Evolutionary conservation across 2,113 vertebrate genomes (phyloP).

Genomic region (Chlamydotis undulata): DNA sequence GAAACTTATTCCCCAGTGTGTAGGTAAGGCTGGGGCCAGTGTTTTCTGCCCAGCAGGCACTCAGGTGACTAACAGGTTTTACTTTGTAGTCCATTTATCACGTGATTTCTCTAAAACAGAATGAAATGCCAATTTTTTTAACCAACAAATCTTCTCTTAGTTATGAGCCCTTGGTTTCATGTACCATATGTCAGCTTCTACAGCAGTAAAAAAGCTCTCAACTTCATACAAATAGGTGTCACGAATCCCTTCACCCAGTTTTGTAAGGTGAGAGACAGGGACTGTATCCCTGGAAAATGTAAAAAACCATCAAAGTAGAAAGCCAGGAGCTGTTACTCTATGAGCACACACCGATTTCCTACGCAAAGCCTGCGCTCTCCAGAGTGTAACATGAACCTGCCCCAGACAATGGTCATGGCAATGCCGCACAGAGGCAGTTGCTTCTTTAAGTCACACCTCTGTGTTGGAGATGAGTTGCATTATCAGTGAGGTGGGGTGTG

Average conservation of each 20-base stretch:
- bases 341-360: background rate
- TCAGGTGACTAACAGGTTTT: fast-evolving
- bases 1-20: background rate
- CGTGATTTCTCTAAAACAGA: background rate
- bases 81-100: background rate
- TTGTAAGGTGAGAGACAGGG: background rate
- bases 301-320: background rate
- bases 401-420: background rate
- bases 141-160: background rate
- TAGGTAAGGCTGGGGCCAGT: background rate
- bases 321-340: background rate
- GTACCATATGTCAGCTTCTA: background rate
- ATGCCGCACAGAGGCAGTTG: background rate
- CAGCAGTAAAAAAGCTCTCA: background rate
- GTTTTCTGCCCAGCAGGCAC: background rate
- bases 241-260: background rate
- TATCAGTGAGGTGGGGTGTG: background rate
- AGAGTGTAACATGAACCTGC: background rate
- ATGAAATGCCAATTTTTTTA: background rate
- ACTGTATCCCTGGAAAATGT: background rate
- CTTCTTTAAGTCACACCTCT: background rate
- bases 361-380: fast-evolving
- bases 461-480: background rate
- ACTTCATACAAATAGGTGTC: background rate
- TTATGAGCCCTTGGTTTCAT: background rate